Evolutionary conservation across 2,797 vertebrate species (phyloP).

Genomic region (Clangula hyemalis): DNA sequence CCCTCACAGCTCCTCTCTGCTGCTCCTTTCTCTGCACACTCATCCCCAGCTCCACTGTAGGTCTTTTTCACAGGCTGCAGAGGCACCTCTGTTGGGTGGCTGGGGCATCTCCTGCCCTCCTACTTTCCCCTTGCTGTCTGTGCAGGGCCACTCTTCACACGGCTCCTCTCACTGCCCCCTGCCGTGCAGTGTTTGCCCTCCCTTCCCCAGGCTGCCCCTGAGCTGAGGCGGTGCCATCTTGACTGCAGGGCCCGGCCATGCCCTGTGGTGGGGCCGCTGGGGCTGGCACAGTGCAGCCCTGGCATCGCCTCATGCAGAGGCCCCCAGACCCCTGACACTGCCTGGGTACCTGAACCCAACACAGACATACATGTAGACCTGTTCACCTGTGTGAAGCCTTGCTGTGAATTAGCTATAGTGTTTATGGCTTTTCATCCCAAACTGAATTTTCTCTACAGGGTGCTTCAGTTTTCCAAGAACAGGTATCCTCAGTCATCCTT

Average conservation of each 20-base stretch:
- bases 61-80: neutral
- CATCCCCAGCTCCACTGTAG: neutral
- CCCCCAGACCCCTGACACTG: rapidly evolving
- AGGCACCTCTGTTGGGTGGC: rapidly evolving
- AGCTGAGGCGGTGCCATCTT: rapidly evolving
- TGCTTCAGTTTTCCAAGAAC: neutral
- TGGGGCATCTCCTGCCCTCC: neutral
- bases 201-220: rapidly evolving
- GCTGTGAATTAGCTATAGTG: neutral
- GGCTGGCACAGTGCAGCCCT: rapidly evolving
- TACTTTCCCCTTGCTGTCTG: rapidly evolving
- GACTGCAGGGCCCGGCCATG: rapidly evolving
- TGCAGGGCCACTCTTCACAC: neutral
- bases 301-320: rapidly evolving
- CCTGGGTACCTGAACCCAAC: rapidly evolving
- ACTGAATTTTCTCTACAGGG: neutral
- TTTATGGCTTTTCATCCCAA: neutral
- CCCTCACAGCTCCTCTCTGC: neutral
- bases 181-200: rapidly evolving
- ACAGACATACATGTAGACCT: too few relatives aligned
- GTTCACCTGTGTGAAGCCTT: neutral
- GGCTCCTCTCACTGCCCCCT: rapidly evolving
- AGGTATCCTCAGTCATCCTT: neutral
- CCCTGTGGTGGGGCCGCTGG: rapidly evolving
- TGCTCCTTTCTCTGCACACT: neutral